Base-by-base conservation (phyloP, 2,888 invertebrate genomes). In the Synanthedon tipuliformis region DNA sequence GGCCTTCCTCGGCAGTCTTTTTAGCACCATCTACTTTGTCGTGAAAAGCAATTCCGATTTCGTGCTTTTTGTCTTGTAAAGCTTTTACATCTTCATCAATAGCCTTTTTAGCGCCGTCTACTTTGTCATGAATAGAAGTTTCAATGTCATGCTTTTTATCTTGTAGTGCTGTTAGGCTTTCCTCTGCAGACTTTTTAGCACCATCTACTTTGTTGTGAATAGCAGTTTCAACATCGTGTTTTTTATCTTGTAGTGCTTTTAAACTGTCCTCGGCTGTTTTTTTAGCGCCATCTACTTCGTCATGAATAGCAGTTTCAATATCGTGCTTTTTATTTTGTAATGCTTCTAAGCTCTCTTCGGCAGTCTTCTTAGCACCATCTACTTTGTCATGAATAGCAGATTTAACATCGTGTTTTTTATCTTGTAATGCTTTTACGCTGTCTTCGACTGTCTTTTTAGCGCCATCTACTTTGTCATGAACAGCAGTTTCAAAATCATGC, bases 121-220 rank as follows among this genome's bases (percentile, higher is more conserved):
- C 61, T 70, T 78, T 27, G 54, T 54, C n/a, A n/a, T 40, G 27
- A 27, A 50, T 45, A 41, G 41, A 45, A 10, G 63, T 60, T 65
- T 80, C 72, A 34, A 84, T 48, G 60, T 78, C 69, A 4, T 66
- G 57, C 62, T 75, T 76, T 53, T 83, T 82, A 50, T 77, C 71
- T 53, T 65, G 55, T 48, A 62, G 56, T 53, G 59, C 53, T 53
- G 55, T 59, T 40, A n/a, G n/a, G n/a, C n/a, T n/a, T n/a, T 54
- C 52, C 5, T 52, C 48, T 11, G 15, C 13, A 45, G 56, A 51
- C 15, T 60, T 61, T 63, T 76, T 65, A 50, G 81, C 61, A 50
- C 60, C 55, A 50, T 62, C 60, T 54, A 64, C 63, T 34, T 63
- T 61, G 18, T 65, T 61, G 4, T 57, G 23, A 23, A 55, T 50